A percentile compares a stretch with the other conserved stretches of the same genome.
These are phyloP conservation scores for Sterna hirundo DNA, from an alignment of 2,113 vertebrate genomes.

Conservation along the genomic window DNA sequence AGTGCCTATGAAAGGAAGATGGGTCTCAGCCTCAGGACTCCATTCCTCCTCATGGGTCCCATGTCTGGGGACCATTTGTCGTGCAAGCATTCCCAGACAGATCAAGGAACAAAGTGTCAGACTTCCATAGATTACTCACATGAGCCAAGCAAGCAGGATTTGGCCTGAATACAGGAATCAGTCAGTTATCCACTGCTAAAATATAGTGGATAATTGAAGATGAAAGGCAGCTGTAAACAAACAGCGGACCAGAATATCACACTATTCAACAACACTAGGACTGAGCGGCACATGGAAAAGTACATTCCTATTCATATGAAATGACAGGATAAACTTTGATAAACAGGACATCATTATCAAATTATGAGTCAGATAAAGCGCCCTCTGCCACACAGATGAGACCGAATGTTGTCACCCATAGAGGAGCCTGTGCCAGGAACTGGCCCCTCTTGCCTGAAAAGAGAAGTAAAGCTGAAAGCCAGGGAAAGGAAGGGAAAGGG, in stretches of 20 bases:
- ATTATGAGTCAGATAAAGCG: not conserved
- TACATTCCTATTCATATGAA: not conserved
- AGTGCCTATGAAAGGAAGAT: not conserved
- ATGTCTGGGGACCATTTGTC: conserved; percentile 5
- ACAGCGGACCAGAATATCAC: not conserved
- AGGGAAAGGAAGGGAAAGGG: not conserved
- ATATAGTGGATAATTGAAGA: conserved; percentile 58
- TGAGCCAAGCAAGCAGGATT: conserved; percentile 55
- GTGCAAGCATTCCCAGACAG: conserved; percentile 56
- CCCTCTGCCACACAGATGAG: not conserved
- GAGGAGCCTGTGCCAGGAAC: not conserved
- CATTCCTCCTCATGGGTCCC: not conserved
- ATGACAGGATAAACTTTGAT: not conserved
- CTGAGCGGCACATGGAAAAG: not conserved
- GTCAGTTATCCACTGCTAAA: conserved; percentile 51
- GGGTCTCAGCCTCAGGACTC: not conserved
- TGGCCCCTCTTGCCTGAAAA: not conserved
- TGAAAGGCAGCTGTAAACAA: conserved; percentile 65
- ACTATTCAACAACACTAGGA: not conserved
- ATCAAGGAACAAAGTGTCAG: conserved; percentile 57
- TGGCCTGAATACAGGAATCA: conserved; percentile 60
- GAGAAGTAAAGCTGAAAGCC: not conserved
- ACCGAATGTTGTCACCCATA: not conserved
- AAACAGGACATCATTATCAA: not conserved
- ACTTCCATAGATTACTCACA: conserved; percentile 61